Percentiles rank a stretch among this genome's conserved stretches.
Conservation (phyloP, 2,888 invertebrate genomes). For the Metalampra italica region DNA sequence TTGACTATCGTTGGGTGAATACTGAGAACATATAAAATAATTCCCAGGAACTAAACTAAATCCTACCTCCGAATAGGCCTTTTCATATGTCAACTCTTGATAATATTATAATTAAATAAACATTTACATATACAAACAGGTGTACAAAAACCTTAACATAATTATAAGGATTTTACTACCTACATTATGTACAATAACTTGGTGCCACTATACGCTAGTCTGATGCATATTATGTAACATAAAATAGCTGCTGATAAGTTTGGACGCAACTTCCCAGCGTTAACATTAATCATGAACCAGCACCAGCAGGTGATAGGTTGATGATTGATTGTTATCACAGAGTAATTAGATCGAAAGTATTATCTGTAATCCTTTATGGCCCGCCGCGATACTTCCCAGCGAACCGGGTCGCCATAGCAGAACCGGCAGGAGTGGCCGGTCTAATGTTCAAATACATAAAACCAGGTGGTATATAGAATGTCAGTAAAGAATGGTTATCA, state of each 20-base stretch:
- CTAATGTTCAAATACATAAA: no score
- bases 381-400: no score
- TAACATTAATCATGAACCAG: no score
- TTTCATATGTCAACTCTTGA: constrained; percentile 45
- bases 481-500: no score
- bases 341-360: no score
- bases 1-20: constrained; percentile 79
- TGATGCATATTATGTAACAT: constrained; percentile 10
- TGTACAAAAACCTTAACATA: constrained; percentile 67
- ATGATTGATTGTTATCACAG: no score
- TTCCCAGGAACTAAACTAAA: constrained; percentile 55
- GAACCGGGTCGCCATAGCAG: no score
- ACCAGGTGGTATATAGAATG: no score
- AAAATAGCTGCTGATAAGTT: constrained; percentile 20
- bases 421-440: no score
- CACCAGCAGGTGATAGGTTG: no score
- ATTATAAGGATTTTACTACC: constrained; percentile 54
- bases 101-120: constrained; percentile 64
- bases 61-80: constrained; percentile 57
- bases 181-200: constrained; percentile 66
- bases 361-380: no score
- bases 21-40: constrained; percentile 50
- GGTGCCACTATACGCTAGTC: constrained; percentile 33
- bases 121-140: constrained; percentile 74
- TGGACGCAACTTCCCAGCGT: constrained; percentile 6